Evolutionary conservation across 2,888 invertebrate genomes (phyloP).

Genomic region (Synergus laeviventris): DNA sequence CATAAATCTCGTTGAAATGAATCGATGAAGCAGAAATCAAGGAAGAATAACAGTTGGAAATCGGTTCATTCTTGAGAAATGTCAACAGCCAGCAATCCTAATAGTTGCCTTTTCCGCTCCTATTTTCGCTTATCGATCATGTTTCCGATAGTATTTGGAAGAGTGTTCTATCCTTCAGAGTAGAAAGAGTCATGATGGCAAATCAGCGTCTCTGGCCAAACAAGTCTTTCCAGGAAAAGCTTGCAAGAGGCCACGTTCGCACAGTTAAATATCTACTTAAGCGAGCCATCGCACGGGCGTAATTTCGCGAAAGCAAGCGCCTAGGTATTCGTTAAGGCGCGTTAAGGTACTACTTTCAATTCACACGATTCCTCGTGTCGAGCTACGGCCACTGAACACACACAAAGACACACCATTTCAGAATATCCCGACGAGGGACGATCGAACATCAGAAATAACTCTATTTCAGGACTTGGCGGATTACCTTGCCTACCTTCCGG

Average conservation of each 20-base stretch:
- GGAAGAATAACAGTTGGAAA: slow-evolving; percentile 13
- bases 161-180: slow-evolving; percentile 19
- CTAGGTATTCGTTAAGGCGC: slow-evolving; percentile 41
- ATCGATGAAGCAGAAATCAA: no score
- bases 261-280: slow-evolving; percentile 38
- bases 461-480: slow-evolving; percentile 62
- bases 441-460: slow-evolving; percentile 66
- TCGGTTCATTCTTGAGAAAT: slow-evolving; percentile 14
- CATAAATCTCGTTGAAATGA: no score
- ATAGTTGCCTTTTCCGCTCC: neutral
- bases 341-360: slow-evolving; percentile 41
- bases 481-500: slow-evolving; percentile 61
- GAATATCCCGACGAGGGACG: slow-evolving; percentile 45
- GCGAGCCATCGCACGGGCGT: slow-evolving; percentile 28
- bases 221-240: slow-evolving; percentile 14
- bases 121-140: slow-evolving; percentile 33
- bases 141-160: neutral
- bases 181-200: slow-evolving; percentile 27
- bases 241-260: slow-evolving; percentile 21
- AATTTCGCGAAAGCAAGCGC: slow-evolving; percentile 33
- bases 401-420: neutral
- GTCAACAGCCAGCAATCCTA: neutral
- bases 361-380: slow-evolving; percentile 41
- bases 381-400: neutral
- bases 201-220: slow-evolving; percentile 19